Percentiles rank a stretch among this genome's conserved stretches.
These are phyloP conservation scores for Irena cyanogastra DNA, from an alignment of 2,113 vertebrate species.

Conservation along the genomic window DNA sequence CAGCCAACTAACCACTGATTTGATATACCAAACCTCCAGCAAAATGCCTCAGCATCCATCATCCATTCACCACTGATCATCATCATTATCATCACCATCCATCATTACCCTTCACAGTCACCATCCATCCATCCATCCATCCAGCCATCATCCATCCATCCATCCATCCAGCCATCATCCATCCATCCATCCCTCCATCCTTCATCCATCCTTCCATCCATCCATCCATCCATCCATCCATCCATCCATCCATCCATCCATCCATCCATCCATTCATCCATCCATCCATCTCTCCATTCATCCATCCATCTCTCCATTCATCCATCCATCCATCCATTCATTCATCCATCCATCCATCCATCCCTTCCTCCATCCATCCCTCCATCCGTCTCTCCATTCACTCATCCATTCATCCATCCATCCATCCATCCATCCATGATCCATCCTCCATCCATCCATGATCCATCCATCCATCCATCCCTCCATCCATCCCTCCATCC, in stretches of 20 bases:
- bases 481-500: neutral
- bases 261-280: no score
- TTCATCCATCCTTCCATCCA: no score
- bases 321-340: no score
- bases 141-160: neutral
- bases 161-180: no score
- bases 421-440: neutral
- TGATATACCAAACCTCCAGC: neutral
- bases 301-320: no score
- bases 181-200: no score
- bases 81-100: neutral
- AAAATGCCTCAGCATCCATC: neutral
- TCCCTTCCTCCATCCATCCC: neutral
- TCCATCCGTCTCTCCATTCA: neutral
- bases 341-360: no score
- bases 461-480: no score
- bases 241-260: neutral
- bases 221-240: neutral
- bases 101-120: neutral
- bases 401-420: neutral
- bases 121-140: neutral
- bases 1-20: neutral
- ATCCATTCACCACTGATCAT: neutral
- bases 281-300: no score
- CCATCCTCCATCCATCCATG: no score